phyloP scores from a whole-genome alignment of 23 tunicate genomes.

The Styela clava region DNA sequence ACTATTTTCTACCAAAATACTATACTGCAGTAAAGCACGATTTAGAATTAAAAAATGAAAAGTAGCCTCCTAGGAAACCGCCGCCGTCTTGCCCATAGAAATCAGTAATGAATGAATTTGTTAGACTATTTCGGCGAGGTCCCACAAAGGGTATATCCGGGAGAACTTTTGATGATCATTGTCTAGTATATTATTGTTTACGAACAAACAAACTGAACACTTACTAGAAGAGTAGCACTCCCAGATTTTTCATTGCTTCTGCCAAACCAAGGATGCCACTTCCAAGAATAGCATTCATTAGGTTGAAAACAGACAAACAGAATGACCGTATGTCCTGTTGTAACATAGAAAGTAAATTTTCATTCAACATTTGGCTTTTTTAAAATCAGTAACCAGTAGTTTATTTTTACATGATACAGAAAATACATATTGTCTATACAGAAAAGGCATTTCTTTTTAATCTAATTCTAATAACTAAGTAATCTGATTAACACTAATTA shows the following conservation, averaged over 20 bases:
- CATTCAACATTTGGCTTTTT: background rate
- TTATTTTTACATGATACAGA: background rate
- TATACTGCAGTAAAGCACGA: too few species aligned
- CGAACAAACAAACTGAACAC: too few species aligned
- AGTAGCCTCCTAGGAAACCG: too few species aligned
- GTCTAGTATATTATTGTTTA: too few species aligned
- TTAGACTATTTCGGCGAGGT: too few species aligned
- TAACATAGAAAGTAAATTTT: background rate
- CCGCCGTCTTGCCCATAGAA: too few species aligned
- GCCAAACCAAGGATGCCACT: conserved; percentile 89
- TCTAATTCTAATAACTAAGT: background rate
- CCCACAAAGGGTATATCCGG: too few species aligned
- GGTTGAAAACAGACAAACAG: conserved; percentile 69
- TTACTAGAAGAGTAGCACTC: conserved; percentile 64
- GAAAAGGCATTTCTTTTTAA: background rate
- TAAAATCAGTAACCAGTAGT: background rate
- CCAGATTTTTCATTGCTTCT: conserved; percentile 72
- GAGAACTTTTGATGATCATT: too few species aligned
- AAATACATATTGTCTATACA: background rate
- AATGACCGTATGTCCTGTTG: conserved; percentile 64
- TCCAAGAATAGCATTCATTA: conserved; percentile 95
- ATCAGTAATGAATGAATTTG: too few species aligned
- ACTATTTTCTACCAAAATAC: too few species aligned
- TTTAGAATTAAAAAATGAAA: too few species aligned
- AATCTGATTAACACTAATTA: too few species aligned